These are phyloP conservation scores for Plectus sambesii DNA, from an alignment of 1,140 invertebrate genomes.

Conservation along the genomic window DNA sequence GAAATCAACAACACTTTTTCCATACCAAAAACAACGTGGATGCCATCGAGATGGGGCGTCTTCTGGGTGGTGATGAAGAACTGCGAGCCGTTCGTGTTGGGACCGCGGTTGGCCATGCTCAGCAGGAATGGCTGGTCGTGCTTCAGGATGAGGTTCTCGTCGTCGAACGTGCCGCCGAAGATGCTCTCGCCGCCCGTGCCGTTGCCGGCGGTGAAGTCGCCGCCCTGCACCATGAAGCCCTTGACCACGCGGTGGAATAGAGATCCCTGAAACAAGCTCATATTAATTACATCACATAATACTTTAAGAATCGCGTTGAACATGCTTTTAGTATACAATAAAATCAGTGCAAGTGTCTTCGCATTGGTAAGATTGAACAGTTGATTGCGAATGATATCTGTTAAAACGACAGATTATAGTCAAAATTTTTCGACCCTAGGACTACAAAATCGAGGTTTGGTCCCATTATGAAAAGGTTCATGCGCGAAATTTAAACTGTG, in stretches of 20 bases:
- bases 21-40: slow-evolving; percentile 33
- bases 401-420: no score
- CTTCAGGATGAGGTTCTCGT: slow-evolving; percentile 87
- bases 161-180: slow-evolving; percentile 87
- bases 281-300: no score
- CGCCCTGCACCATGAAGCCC: slow-evolving; percentile 88
- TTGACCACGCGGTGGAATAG: slow-evolving; percentile 70
- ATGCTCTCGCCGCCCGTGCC: slow-evolving; percentile 96
- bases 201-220: slow-evolving; percentile 53
- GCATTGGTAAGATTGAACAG: no score
- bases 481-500: no score
- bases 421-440: no score
- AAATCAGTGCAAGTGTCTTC: no score
- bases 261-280: no score
- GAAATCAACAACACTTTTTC: slow-evolving; percentile 13
- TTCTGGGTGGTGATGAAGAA: slow-evolving; percentile 81
- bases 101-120: slow-evolving; percentile 53
- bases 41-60: slow-evolving; percentile 35
- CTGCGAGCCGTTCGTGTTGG: slow-evolving; percentile 93
- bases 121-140: slow-evolving; percentile 52
- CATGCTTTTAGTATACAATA: no score
- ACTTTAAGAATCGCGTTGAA: no score
- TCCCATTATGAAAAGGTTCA: no score
- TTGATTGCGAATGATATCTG: no score
- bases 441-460: no score